A percentile compares a stretch with the other conserved stretches of the same genome.
Evolutionary conservation across 1,140 invertebrate species (phyloP).

Genomic region (Paraescarpia echinospica): DNA sequence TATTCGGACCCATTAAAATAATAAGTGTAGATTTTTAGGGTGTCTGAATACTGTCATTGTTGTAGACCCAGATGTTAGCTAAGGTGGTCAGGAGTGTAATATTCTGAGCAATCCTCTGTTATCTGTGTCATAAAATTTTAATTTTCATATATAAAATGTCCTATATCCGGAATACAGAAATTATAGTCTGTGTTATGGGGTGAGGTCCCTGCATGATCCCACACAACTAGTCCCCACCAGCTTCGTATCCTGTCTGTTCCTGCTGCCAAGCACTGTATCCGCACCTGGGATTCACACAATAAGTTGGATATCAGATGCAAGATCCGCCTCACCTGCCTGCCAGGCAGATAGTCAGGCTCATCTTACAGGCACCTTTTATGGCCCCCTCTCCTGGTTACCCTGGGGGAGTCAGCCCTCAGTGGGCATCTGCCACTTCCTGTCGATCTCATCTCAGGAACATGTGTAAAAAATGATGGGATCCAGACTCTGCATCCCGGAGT

Average conservation of each 20-base stretch:
- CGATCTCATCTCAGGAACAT: not conserved
- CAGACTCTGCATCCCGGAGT: not conserved
- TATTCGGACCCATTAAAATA: too few relatives aligned
- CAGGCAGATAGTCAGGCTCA: not conserved
- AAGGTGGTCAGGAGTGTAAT: not conserved
- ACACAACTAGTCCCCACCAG: too few relatives aligned
- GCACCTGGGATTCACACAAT: not conserved
- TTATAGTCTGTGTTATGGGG: too few relatives aligned
- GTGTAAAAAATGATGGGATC: not conserved
- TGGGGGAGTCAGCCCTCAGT: not conserved
- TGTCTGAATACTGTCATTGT: too few relatives aligned
- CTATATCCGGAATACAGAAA: too few relatives aligned
- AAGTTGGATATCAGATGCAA: not conserved
- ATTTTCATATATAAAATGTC: too few relatives aligned
- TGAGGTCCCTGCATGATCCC: too few relatives aligned
- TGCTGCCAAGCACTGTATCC: too few relatives aligned
- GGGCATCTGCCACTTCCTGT: not conserved
- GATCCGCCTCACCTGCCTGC: not conserved
- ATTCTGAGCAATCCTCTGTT: not conserved
- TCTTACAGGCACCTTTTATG: not conserved
- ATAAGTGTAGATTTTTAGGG: too few relatives aligned
- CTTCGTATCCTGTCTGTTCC: too few relatives aligned
- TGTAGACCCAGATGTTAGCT: not conserved
- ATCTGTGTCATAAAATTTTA: too few relatives aligned
- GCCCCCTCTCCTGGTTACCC: not conserved